A percentile compares a stretch with the other conserved stretches of the same genome.
These are phyloP conservation scores for Limnodromus scolopaceus DNA, from an alignment of 2,797 vertebrate species.

Conservation along the genomic window DNA sequence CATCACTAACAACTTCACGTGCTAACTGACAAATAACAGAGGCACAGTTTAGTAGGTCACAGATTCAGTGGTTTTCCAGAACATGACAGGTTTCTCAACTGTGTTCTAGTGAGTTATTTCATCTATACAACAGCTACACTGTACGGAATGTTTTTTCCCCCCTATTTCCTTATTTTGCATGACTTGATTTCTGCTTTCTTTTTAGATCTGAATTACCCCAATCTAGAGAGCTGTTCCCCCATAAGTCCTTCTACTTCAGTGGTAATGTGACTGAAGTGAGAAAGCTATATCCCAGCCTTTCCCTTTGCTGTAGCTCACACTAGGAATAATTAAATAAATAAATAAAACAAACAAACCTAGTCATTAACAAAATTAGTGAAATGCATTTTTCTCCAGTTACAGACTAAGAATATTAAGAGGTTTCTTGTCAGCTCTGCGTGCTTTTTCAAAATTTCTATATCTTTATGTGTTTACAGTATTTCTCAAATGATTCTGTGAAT, in stretches of 20 bases:
- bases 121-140: neutral
- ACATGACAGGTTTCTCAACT: neutral
- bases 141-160: neutral
- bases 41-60: neutral
- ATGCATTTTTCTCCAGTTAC: neutral
- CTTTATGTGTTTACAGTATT: neutral
- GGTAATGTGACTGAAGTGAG: neutral
- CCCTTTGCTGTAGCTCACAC: neutral
- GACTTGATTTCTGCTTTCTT: neutral
- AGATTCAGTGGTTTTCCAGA: neutral
- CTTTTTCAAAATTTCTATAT: neutral
- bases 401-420: neutral
- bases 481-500: constrained; percentile 6
- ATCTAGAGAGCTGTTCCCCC: neutral
- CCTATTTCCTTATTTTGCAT: neutral
- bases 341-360: neutral
- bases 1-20: neutral
- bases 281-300: neutral
- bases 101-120: neutral
- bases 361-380: neutral
- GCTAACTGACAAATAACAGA: neutral
- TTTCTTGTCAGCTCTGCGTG: neutral
- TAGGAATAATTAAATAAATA: neutral
- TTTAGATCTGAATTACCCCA: neutral
- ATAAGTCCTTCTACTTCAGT: neutral